Conservation (phyloP, 2,113 vertebrate species). For the Clarias macrocephalus region DNA sequence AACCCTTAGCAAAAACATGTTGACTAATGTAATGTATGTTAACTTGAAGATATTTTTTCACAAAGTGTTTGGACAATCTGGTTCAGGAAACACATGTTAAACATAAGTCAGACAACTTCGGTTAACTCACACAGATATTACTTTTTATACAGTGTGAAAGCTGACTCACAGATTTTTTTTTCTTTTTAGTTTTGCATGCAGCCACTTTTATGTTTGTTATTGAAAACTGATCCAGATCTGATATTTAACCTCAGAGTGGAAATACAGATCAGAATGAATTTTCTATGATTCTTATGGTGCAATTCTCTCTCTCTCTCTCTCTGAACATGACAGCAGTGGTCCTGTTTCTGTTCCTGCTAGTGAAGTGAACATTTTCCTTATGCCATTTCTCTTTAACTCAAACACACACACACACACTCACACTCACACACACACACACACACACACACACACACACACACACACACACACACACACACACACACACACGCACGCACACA, state of each 20-base stretch:
- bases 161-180: not conserved
- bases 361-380: not conserved
- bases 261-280: not conserved
- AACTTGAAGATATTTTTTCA: not conserved
- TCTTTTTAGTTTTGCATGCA: not conserved
- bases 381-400: not conserved
- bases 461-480: too few species aligned
- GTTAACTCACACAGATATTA: not conserved
- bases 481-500: not conserved
- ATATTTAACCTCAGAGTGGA: not conserved
- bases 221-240: not conserved
- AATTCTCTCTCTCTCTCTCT: not conserved
- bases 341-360: not conserved
- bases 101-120: not conserved
- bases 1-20: not conserved
- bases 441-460: not conserved
- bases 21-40: not conserved
- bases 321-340: too few species aligned
- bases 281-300: not conserved
- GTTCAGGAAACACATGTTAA: not conserved
- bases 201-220: not conserved
- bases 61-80: not conserved
- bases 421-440: not conserved
- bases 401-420: too few species aligned
- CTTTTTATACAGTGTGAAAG: not conserved